A percentile compares a stretch with the other conserved stretches of the same genome.
Evolutionary conservation across 2,888 invertebrate species (phyloP).

Genomic region (Agonopterix alstromeriana): DNA sequence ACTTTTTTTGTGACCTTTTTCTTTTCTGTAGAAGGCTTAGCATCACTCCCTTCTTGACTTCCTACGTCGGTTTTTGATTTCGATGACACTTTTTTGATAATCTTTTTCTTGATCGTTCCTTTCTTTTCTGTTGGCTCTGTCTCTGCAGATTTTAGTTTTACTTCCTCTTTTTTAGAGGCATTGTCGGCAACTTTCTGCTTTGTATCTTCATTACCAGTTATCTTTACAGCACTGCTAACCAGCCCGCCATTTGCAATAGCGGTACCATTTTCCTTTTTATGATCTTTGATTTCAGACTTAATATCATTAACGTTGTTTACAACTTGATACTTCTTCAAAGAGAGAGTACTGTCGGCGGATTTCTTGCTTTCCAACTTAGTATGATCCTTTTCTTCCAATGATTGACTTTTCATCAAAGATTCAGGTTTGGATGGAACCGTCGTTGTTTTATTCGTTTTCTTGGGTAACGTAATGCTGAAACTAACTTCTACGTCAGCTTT

Average conservation of each 20-base stretch:
- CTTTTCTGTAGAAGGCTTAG: slow-evolving; percentile 47
- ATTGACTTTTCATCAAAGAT: slow-evolving; percentile 22
- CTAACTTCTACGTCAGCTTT: slow-evolving; percentile 64
- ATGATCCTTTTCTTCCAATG: slow-evolving; percentile 18
- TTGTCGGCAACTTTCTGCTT: slow-evolving; percentile 38
- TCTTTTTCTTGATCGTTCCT: slow-evolving; percentile 61
- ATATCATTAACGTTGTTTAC: slow-evolving; percentile 28
- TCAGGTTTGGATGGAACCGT: slow-evolving; percentile 25
- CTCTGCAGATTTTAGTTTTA: slow-evolving; percentile 33
- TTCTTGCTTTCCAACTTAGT: slow-evolving; percentile 23
- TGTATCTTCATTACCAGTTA: slow-evolving; percentile 23
- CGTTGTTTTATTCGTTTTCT: slow-evolving; percentile 34
- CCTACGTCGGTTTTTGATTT: slow-evolving; percentile 62
- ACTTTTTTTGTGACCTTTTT: slow-evolving; percentile 62
- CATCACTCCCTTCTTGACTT: slow-evolving; percentile 38
- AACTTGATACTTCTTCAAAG: slow-evolving; percentile 57
- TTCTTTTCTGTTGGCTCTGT: slow-evolving; percentile 51
- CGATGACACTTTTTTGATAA: slow-evolving; percentile 62
- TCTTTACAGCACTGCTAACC: slow-evolving; percentile 30
- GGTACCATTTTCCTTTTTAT: slow-evolving; percentile 34
- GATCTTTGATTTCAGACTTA: slow-evolving; percentile 25
- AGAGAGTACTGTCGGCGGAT: slow-evolving; percentile 28
- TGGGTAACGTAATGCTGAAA: slow-evolving; percentile 64
- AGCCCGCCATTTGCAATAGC: slow-evolving; percentile 33
- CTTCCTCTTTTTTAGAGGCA: slow-evolving; percentile 37